Conservation (phyloP, 37 sponge, comb jelly and placozoan genomes). For the Chondrosia reniformis region DNA sequence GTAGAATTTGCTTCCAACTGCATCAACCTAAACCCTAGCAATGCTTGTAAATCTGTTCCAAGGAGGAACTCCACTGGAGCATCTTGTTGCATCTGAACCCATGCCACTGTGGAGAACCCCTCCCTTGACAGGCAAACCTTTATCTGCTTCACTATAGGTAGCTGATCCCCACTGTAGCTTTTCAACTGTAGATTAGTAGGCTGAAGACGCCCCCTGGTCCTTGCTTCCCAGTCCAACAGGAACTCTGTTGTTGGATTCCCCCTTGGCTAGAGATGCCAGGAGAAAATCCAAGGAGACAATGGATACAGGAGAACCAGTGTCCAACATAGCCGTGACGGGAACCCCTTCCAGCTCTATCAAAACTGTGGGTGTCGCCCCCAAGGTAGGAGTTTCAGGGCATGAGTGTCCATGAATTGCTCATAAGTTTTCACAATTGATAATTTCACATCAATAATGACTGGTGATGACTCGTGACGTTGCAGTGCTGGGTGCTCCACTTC, state of each 20-base stretch:
- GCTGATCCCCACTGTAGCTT: slow-evolving; percentile 33
- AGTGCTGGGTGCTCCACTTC: too few species aligned
- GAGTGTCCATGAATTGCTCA: too few species aligned
- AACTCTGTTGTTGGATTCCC: background rate
- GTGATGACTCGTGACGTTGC: too few species aligned
- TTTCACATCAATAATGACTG: too few species aligned
- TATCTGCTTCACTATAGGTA: slow-evolving; percentile 26
- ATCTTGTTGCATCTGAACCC: slow-evolving; percentile 32
- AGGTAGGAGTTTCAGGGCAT: too few species aligned
- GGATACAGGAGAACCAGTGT: slow-evolving; percentile 26
- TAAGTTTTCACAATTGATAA: too few species aligned
- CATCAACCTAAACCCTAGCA: background rate
- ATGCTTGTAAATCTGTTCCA: slow-evolving; percentile 44
- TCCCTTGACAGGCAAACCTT: background rate
- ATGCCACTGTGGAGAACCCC: background rate
- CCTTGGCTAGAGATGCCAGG: background rate
- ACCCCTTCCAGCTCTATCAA: slow-evolving; percentile 7
- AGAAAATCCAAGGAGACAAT: slow-evolving; percentile 27
- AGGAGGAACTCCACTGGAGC: slow-evolving; percentile 35
- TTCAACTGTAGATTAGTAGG: slow-evolving; percentile 7
- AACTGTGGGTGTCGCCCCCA: slow-evolving; percentile 7
- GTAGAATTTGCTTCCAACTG: background rate
- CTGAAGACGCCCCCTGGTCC: background rate
- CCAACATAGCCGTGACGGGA: background rate
- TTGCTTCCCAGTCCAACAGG: slow-evolving; percentile 10